These are phyloP conservation scores for Hydractinia symbiolongicarpus DNA, from an alignment of 30 jellyfish, hydroid and myxozoan species.

Conservation along the genomic window DNA sequence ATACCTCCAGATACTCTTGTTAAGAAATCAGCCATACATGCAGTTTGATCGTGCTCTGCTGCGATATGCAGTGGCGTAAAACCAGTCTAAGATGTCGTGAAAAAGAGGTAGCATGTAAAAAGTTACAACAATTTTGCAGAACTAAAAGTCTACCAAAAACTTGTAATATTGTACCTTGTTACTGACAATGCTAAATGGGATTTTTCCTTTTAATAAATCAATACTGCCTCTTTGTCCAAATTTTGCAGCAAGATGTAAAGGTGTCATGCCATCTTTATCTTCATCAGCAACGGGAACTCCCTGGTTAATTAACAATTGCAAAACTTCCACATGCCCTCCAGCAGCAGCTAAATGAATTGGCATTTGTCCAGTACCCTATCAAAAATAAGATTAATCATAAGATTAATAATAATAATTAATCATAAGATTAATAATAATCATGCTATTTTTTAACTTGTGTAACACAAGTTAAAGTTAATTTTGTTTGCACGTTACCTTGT, in stretches of 20 bases:
- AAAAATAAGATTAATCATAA: constrained; percentile 10
- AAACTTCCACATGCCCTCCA: constrained; percentile 75
- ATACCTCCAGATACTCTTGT: constrained; percentile 66
- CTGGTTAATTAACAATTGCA: constrained; percentile 52
- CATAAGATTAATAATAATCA: too few relatives aligned
- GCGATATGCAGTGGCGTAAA: constrained; percentile 82
- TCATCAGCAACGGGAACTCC: constrained; percentile 85
- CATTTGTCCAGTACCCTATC: constrained; percentile 52
- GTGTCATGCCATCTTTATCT: constrained; percentile 95
- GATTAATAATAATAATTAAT: neutral
- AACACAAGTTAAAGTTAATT: neutral
- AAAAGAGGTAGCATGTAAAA: neutral
- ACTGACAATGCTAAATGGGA: constrained; percentile 60
- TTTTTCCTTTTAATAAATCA: constrained; percentile 77
- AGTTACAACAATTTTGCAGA: neutral
- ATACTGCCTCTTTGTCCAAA: constrained; percentile 68
- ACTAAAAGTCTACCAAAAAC: neutral
- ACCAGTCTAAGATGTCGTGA: constrained; percentile 53
- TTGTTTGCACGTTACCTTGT: constrained; percentile 51
- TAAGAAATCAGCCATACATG: constrained; percentile 57
- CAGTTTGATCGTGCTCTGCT: constrained; percentile 90
- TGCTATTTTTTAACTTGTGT: neutral
- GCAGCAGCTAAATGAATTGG: constrained; percentile 93
- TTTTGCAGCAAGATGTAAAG: constrained; percentile 88
- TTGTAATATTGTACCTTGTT: constrained; percentile 45